Conservation (phyloP, 2,888 invertebrate genomes). For the Gibbula magus region DNA sequence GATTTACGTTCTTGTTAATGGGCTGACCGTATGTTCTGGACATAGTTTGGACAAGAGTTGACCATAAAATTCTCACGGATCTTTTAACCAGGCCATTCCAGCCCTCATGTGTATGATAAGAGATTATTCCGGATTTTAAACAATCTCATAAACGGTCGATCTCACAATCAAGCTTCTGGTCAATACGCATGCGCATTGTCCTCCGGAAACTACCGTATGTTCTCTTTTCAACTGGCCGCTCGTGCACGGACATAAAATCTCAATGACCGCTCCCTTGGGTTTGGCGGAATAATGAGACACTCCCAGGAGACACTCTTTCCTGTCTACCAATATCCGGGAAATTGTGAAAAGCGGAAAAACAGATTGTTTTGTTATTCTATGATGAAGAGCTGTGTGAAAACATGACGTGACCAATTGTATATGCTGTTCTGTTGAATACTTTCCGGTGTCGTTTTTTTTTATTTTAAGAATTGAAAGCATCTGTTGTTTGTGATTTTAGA, state of each 20-base stretch:
- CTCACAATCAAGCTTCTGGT: neutral
- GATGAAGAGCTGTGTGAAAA: no score
- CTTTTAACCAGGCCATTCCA: neutral
- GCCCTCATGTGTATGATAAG: neutral
- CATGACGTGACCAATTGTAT: no score
- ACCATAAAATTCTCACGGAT: slow-evolving; percentile 14
- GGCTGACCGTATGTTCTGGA: neutral
- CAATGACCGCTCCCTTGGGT: slow-evolving; percentile 4
- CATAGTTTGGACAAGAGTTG: neutral
- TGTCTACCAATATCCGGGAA: no score
- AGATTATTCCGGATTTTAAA: neutral
- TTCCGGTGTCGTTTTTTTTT: no score
- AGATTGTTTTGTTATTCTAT: no score
- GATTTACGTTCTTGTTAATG: neutral
- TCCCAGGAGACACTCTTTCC: neutral
- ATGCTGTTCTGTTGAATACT: no score
- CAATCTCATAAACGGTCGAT: neutral
- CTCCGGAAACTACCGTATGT: neutral
- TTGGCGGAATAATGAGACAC: neutral
- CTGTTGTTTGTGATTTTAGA: no score
- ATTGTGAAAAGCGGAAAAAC: no score
- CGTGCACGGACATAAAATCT: slow-evolving; percentile 13
- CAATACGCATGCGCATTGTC: neutral
- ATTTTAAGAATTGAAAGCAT: no score
- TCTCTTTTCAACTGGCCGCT: neutral